phyloP scores from a whole-genome alignment of 2,113 vertebrate genomes.

The Actinemys pallida region DNA sequence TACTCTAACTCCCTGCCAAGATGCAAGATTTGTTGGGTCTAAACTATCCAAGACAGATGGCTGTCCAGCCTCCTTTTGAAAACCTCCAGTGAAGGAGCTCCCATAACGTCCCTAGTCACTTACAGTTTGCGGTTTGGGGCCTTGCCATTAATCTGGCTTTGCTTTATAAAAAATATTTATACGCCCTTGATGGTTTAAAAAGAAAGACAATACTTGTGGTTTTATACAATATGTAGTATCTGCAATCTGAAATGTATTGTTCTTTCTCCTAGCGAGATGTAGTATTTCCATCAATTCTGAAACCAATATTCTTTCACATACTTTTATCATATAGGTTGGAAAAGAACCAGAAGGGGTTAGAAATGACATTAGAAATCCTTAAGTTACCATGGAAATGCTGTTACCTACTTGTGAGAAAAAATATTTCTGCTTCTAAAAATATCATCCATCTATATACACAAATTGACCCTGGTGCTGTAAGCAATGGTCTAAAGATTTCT shows the following conservation, averaged over 20 bases:
- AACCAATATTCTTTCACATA: background rate
- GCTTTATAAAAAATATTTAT: background rate
- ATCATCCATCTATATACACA: background rate
- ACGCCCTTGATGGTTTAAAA: background rate
- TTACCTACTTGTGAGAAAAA: too few relatives aligned
- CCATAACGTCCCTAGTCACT: background rate
- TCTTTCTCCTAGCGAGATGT: background rate
- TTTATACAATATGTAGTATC: accelerated
- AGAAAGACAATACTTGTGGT: background rate
- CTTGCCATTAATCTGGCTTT: background rate
- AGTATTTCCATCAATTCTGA: background rate
- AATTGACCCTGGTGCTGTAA: background rate
- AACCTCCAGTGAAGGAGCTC: background rate
- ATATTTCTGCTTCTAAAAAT: constrained; percentile 25
- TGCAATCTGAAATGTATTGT: background rate
- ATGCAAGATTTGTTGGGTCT: background rate
- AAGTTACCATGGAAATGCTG: too few relatives aligned
- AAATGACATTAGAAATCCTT: background rate
- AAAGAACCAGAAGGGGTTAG: constrained; percentile 28
- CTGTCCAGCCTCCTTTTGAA: background rate
- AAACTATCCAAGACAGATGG: background rate
- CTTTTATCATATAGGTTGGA: background rate
- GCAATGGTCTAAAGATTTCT: background rate
- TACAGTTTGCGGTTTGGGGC: background rate
- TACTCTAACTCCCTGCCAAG: background rate